Evolutionary conservation across 2,888 invertebrate species (phyloP), one percentile per base, ranked within the genome.

Genomic region (Laspeyria flexula): DNA sequence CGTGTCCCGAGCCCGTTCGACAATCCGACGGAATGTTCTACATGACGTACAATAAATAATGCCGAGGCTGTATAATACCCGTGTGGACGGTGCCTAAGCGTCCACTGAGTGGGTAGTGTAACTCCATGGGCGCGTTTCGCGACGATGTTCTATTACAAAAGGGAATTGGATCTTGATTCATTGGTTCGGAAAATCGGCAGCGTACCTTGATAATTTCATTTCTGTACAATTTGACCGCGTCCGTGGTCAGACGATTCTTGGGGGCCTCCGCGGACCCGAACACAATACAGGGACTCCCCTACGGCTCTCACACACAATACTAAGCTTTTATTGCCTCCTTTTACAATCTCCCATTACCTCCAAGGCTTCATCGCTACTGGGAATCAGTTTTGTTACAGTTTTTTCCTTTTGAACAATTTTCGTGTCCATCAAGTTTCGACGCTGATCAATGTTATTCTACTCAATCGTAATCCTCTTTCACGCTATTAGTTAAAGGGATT

Each of bases 181-280:
- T 92, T 92, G 92, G 92, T 85, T 89, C 92, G 90, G 92, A 92
- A 92, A 92, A 92, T 92, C 92, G 92, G 90, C 89, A 91, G 84
- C 90, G 92, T 91, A 91, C 92, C 92, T 92, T 92, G 92, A 92
- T 92, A 92, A 92, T 92, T 92, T 91, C 92, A 92, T 92, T 92
- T 92, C 92, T 92, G 91, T 91, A 92, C 92, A 92, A 92, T 92
- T 92, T 92, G 92, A 91, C 90, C 92, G 91, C 87, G 86, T 81
- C 86, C 86, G 89, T 88, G 90, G 90, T 90, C 90, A 87, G 90
- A 75, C 90, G 88, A 87, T 87, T 88, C 89, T 87, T 88, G 83
- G 85, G 85, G 85, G 81, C 84, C 90, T 84, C 88, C 75, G 80
- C 79, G 89, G 90, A 78, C 82, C 83, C 86, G 81, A 84, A 83